Evolutionary conservation across 2,113 vertebrate genomes (phyloP), one percentile per base, ranked within the genome.

Genomic region (Brachyhypopomus gauderio): DNA sequence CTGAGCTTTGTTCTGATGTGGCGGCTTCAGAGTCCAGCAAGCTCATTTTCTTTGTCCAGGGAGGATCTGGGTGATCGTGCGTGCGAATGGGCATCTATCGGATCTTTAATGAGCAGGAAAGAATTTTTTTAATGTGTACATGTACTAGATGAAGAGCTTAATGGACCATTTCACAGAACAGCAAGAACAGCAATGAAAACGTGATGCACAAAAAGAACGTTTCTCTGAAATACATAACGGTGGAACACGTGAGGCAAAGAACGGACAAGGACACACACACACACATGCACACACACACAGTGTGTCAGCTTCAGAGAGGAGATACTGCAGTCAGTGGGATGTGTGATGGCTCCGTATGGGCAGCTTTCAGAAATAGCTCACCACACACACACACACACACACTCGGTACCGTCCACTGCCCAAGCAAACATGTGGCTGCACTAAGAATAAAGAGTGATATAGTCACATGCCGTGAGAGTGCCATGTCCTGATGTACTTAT

Each of bases 331-430:
- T 83, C 74, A 80, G 84, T 87, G 85, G 84, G 84, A 84, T 78
- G 86, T 85, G 84, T 87, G 84, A 87, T 82, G 82, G 80, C 73
- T 81, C 82, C 82, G 84, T 85, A 84, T 85, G 84, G 82, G 80
- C 75, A 83, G 75, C 82, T 75, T 84, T 82, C 77, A 82, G 70
- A 83, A 87, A 79, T 85, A 82, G 84, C 79, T 77, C 82, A 80
- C 82, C 79, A 85, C 82, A 83, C 75, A 64, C 17, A 41, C 60
- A 78, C 75, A 55, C 77, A 78, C 52, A 69, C 72, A 60, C 64
- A 38, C n/a, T 62, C 71, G 75, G 72, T 77, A 71, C 78, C 72
- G 83, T 64, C 81, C 75, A 23, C 83, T 84, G 84, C 86, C 86
- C 80, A 77, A 72, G 79, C 84, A 34, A 87, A 85, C 84, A 85